phyloP scores from a whole-genome alignment of 2,113 vertebrate genomes.

The Carassius auratus region DNA sequence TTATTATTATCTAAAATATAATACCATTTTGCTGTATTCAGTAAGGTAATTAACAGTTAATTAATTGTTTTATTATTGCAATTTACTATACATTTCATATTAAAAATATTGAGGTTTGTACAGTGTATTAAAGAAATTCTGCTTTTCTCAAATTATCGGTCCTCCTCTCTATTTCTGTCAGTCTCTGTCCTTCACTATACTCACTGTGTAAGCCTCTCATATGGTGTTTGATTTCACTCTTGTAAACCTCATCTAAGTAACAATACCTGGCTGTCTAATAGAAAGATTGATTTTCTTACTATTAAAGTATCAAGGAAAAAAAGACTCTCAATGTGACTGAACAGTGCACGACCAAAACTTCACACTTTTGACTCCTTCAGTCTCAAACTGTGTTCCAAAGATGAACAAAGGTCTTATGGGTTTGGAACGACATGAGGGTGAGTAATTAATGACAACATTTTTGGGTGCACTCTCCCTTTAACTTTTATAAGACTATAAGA shows the following conservation, averaged over 20 bases:
- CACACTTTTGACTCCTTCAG: not conserved
- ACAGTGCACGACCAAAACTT: conserved; percentile 46
- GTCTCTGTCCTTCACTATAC: conserved; percentile 31
- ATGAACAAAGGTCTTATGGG: no score
- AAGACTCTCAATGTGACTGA: conserved; percentile 53
- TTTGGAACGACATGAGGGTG: no score
- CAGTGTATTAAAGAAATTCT: not conserved
- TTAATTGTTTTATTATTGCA: no score
- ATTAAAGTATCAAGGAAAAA: conserved; percentile 62
- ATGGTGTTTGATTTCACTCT: conserved; percentile 57
- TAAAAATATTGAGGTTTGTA: not conserved
- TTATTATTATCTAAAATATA: not conserved
- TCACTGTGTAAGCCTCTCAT: conserved; percentile 3
- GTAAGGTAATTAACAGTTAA: no score
- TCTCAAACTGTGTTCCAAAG: no score
- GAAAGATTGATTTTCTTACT: conserved; percentile 62
- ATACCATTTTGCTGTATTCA: no score
- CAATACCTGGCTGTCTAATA: conserved; percentile 55
- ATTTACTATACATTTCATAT: no score
- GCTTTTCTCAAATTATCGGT: not conserved
- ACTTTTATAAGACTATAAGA: conserved; percentile 32
- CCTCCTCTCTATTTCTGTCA: conserved; percentile 6
- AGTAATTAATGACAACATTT: no score
- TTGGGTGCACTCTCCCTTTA: conserved; percentile 16
- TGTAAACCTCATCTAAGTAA: conserved; percentile 43